Evolutionary conservation across 2,888 invertebrate species (phyloP), one percentile per base, ranked within the genome.

Genomic region (Kryphioiulus occultus): DNA sequence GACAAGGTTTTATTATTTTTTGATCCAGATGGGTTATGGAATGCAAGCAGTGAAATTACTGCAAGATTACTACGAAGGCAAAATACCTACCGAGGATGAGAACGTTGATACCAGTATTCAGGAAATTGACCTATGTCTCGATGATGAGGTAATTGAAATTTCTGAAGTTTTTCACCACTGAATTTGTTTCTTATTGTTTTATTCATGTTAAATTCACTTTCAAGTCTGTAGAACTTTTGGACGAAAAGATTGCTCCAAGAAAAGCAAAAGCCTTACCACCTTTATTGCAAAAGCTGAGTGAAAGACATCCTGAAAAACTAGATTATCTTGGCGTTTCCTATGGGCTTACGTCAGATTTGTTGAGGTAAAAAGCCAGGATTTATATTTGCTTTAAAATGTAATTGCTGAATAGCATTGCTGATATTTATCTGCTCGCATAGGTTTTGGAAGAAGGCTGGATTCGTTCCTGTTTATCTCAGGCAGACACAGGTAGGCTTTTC

Each of bases 261-360:
- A 94, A 95, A 95, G 89, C 94, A 88, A 94, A 95, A 95, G 89
- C 94, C 85, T 90, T 99, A 4, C 98, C 99, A 0, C 98, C 99
- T 0, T 93, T 99, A 12, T 92, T 99, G 35, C 94, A 96, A 89
- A 96, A 98, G 90, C 93, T 99, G 53, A 94, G 94, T 53, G 98
- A 99, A 92, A 94, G 99, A 88, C 93, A 92, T 19, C 95, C 98
- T 0, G 98, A 98, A 91, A 93, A 93, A 88, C 93, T 99, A 88
- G 96, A 99, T 92, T 99, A 99, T 91, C 91, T 99, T 39, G 99
- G 99, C 9, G 98, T 98, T 2, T 97, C 98, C 0, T 99, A 95
- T 91, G 99, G 99, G 0, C 93, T 99, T 17, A 99, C 99, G 0
- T 94, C 95, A 89, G 94, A 95, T 0, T 93, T 99, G n/a, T 93